phyloP scores from a whole-genome alignment of 2,797 vertebrate species.

The Gallinago solitaria region DNA sequence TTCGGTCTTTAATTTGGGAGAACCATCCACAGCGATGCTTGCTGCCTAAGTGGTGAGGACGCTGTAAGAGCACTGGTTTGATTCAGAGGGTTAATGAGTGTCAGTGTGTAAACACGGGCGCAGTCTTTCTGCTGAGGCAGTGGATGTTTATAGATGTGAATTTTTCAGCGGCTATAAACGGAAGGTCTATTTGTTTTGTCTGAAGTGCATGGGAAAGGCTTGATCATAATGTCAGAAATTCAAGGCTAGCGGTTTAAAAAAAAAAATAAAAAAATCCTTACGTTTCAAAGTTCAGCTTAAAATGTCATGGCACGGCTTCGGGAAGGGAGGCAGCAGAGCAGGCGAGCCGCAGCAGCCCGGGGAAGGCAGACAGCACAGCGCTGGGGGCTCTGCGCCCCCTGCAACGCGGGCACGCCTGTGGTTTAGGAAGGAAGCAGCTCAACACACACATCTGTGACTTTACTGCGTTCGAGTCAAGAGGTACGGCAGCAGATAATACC shows the following conservation, averaged over 20 bases:
- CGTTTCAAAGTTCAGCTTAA: background rate
- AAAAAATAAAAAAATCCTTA: background rate
- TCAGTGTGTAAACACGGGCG: background rate
- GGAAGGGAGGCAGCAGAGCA: background rate
- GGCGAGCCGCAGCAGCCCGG: background rate
- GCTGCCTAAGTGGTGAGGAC: background rate
- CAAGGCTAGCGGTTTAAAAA: background rate
- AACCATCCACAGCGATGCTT: background rate
- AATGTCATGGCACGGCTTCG: background rate
- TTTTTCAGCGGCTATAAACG: constrained; percentile 44
- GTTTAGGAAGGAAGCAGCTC: background rate
- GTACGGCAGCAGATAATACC: background rate
- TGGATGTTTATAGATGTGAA: background rate
- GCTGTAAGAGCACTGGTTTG: background rate
- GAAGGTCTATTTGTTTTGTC: constrained; percentile 22
- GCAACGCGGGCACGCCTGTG: background rate
- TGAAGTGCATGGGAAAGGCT: constrained; percentile 41
- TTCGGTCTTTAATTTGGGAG: background rate
- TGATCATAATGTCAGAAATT: background rate
- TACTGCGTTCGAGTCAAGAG: background rate
- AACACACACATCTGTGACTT: background rate
- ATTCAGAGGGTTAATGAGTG: constrained; percentile 23
- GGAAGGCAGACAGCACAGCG: background rate
- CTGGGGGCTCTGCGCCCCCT: background rate
- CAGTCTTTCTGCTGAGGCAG: constrained; percentile 11